phyloP scores from a whole-genome alignment of 2,888 invertebrate genomes.

The Mesoligia furuncula region DNA sequence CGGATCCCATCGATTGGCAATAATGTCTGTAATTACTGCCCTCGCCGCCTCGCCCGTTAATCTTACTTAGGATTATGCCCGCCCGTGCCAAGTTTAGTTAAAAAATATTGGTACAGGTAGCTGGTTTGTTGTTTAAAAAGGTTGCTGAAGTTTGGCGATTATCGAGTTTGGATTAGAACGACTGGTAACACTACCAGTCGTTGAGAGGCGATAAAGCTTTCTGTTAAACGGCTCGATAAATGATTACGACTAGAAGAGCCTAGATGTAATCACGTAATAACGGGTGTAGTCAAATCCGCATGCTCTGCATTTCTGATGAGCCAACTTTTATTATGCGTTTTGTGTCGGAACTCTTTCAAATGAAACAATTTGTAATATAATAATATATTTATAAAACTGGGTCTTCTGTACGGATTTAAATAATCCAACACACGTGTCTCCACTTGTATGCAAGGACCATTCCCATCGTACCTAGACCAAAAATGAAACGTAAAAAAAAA shows the following conservation, averaged over 20 bases:
- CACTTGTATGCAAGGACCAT: neutral
- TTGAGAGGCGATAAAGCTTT: neutral
- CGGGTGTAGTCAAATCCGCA: neutral
- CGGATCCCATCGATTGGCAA: slow-evolving; percentile 84
- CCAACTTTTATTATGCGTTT: neutral
- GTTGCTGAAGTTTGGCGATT: slow-evolving; percentile 47
- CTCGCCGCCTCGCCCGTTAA: slow-evolving; percentile 78
- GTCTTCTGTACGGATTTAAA: neutral
- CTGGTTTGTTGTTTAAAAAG: slow-evolving; percentile 47
- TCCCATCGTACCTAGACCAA: neutral
- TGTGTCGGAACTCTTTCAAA: neutral
- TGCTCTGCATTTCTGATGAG: neutral
- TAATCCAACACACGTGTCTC: neutral
- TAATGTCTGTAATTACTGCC: slow-evolving; percentile 87
- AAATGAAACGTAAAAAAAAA: neutral
- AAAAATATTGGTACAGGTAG: slow-evolving; percentile 75
- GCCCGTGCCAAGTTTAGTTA: slow-evolving; percentile 80
- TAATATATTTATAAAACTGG: too few relatives aligned
- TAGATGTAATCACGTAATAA: neutral
- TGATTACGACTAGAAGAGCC: neutral
- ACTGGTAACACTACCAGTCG: neutral
- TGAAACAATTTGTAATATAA: neutral
- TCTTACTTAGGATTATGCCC: slow-evolving; percentile 71
- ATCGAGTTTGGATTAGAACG: slow-evolving; percentile 25
- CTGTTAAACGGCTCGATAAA: neutral